Base-by-base conservation (phyloP, 64 coral and sea anemone species). In the Acropora yongei region DNA sequence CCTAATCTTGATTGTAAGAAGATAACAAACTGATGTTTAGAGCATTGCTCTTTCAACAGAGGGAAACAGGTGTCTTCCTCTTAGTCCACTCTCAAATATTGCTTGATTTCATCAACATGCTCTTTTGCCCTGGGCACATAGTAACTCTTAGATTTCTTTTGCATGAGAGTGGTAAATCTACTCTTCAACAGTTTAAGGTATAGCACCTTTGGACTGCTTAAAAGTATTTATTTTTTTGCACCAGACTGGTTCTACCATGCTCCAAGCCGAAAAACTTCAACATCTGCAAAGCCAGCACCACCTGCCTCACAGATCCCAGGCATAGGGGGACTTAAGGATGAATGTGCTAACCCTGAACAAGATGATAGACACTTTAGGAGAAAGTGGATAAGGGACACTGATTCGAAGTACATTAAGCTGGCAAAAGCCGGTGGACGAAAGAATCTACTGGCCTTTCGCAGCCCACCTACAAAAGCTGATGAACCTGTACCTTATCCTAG, bases 331-430 rank as follows among this genome's bases (percentile, higher is more conserved):
- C 92, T 97, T 43, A 94, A 89, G 49, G 88, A 91, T 85, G 20
- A 92, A 4, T 8, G 73, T 43, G 89, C 88, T 43, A 76, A 91
- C 57, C 65, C 48, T 74, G 91, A 93, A 57, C 84, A 86, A 68
- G 94, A 99, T 76, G 97, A 99, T 47, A 86, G 84, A 72, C 78
- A 83, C 41, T 99, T 88, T 30, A 99, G 88, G 43, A 93, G 97
- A 42, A 99, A 99, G 49, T 99, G 97, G 97, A 94, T 99, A 40
- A 90, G 94, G 42, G 97, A 99, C 68, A 99, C 97, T 47, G 97
- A 99, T 84, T 96, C 97, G 19, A 99, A 99, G 39, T 99, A 99
- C 49, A 88, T 99, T 39, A 93, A 93, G 61, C 89, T 99, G 30
- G 97, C 97, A 11, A 99, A 99, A 40, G 91, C 57, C 68, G 97